A percentile compares a stretch with the other conserved stretches of the same genome.
These are phyloP conservation scores for Scolanthus callimorphus DNA, from an alignment of 92 coral and sea anemone genomes.

Conservation along the genomic window DNA sequence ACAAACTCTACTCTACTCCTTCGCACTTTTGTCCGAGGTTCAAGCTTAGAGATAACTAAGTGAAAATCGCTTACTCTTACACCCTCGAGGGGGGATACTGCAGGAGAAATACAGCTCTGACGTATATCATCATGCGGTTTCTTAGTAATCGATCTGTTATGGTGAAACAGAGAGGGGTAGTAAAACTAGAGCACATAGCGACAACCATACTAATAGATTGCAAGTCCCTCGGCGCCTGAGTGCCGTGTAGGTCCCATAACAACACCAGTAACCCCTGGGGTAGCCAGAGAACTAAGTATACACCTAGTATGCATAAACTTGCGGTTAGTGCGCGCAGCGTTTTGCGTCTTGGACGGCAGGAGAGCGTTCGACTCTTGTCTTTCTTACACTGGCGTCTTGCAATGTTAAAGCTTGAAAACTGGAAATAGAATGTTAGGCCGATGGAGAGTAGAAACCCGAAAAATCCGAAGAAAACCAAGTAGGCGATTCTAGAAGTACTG, in stretches of 20 bases:
- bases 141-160: constrained; percentile 19
- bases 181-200: constrained; percentile 36
- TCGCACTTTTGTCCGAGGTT: too few species aligned
- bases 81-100: too few species aligned
- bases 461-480: constrained; percentile 21
- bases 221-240: constrained; percentile 9
- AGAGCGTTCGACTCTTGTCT: constrained; percentile 7
- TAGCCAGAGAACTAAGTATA: constrained; percentile 19
- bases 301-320: constrained; percentile 24
- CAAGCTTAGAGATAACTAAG: too few species aligned
- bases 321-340: constrained; percentile 30
- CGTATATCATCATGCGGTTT: constrained; percentile 15
- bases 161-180: constrained; percentile 27
- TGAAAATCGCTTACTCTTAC: too few species aligned
- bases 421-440: constrained; percentile 20
- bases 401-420: constrained; percentile 28
- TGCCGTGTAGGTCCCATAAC: constrained; percentile 23
- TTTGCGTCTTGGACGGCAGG: constrained; percentile 14
- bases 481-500: constrained; percentile 10
- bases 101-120: constrained; percentile 4
- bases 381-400: constrained; percentile 29
- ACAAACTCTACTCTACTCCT: too few species aligned
- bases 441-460: constrained; percentile 15
- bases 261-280: constrained; percentile 29
- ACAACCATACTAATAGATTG: constrained; percentile 31